Conservation (phyloP, 2,888 invertebrate species). For the Tachina lurida region DNA sequence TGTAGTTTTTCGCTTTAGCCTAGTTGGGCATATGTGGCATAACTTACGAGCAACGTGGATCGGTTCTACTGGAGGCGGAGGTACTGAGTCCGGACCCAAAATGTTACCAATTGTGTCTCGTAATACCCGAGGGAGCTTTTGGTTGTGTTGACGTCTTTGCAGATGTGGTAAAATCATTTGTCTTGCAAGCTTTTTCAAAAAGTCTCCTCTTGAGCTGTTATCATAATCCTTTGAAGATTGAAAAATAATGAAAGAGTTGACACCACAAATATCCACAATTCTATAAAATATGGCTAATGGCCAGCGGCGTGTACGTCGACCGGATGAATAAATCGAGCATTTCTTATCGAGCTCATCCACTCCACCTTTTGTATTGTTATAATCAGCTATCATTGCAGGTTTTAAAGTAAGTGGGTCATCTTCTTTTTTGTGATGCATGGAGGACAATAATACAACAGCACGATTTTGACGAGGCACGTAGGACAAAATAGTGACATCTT, state of each 20-base stretch:
- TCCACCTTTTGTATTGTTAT: conserved; percentile 50
- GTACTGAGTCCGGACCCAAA: not conserved
- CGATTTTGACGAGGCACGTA: too few relatives aligned
- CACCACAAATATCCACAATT: too few relatives aligned
- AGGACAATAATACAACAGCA: too few relatives aligned
- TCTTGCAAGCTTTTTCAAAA: conserved; percentile 51
- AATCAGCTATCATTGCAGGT: conserved; percentile 63
- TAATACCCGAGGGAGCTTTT: conserved; percentile 33
- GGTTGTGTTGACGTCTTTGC: conserved; percentile 53
- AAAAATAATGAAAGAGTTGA: not conserved
- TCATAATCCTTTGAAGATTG: conserved; percentile 55
- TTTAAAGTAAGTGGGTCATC: conserved; percentile 49
- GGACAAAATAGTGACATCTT: too few relatives aligned
- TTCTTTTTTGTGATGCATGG: conserved; percentile 59
- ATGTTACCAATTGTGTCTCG: conserved; percentile 30
- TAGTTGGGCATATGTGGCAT: not conserved
- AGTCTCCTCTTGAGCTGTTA: conserved; percentile 48
- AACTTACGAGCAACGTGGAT: not conserved
- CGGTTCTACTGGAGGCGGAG: too few relatives aligned
- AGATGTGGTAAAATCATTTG: conserved; percentile 53
- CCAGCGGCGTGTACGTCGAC: too few relatives aligned
- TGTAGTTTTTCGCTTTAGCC: not conserved
- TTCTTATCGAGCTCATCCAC: conserved; percentile 47
- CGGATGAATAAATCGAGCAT: conserved; percentile 51
- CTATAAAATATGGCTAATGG: too few relatives aligned